These are phyloP conservation scores for Drosophila maculinotata DNA, from an alignment of 2,888 invertebrate species.

Conservation along the genomic window DNA sequence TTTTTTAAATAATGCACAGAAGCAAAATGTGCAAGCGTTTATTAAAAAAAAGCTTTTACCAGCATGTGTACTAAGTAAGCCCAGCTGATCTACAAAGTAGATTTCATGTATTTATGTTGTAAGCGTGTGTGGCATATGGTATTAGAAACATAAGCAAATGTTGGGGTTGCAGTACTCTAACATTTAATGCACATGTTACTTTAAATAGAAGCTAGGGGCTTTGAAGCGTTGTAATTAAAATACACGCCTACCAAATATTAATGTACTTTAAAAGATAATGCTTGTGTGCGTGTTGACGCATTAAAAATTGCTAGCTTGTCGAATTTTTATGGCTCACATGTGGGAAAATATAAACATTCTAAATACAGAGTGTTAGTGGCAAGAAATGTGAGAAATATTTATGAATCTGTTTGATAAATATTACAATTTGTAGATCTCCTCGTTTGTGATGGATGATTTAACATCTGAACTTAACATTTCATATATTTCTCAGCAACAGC, in stretches of 20 bases:
- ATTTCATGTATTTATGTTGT: background rate
- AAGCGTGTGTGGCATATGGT: constrained; percentile 17
- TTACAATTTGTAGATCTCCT: background rate
- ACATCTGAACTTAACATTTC: background rate
- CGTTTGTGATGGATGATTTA: background rate
- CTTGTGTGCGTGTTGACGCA: constrained; percentile 4
- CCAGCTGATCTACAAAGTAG: constrained; percentile 8
- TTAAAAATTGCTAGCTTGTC: constrained; percentile 7
- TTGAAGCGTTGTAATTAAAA: constrained; percentile 18
- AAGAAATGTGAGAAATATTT: constrained; percentile 1
- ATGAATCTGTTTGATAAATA: background rate
- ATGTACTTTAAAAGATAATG: constrained; percentile 21
- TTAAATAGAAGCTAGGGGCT: constrained; percentile 25
- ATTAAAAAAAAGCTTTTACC: constrained; percentile 3
- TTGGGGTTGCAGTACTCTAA: constrained; percentile 43
- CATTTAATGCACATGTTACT: constrained; percentile 27
- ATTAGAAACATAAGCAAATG: constrained; percentile 64
- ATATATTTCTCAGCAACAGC: background rate
- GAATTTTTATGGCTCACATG: constrained; percentile 24
- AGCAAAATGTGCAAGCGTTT: background rate
- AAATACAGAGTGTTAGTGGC: background rate
- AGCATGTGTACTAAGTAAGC: constrained; percentile 13
- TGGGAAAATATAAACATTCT: constrained; percentile 5
- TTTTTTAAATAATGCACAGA: too few relatives aligned
- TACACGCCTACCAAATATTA: constrained; percentile 22